Conservation (phyloP, 2,797 vertebrate species). For the Malacoraja senta region DNA sequence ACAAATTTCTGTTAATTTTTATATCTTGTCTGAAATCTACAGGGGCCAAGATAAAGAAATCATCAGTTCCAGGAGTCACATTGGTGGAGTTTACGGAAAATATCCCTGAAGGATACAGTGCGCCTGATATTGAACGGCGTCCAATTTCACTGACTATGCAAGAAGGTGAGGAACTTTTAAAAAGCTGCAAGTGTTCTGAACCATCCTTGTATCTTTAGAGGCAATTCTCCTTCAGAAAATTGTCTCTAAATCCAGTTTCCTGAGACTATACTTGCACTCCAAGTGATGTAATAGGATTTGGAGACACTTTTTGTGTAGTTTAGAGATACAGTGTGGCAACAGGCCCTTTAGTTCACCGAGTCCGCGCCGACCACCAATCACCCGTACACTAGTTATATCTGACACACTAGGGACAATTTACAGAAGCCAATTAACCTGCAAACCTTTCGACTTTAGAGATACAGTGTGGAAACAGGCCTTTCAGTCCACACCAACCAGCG, state of each 20-base stretch:
- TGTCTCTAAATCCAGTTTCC: no score
- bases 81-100: constrained; percentile 60
- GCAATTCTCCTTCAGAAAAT: background rate
- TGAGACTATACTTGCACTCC: background rate
- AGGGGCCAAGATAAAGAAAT: constrained; percentile 57
- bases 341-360: no score
- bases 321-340: no score
- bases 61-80: constrained; percentile 63
- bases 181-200: background rate
- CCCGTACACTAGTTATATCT: no score
- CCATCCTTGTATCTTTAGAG: background rate
- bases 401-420: no score
- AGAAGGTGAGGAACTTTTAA: constrained; percentile 58
- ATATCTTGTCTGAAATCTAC: background rate
- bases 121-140: constrained; percentile 68
- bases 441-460: no score
- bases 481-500: no score
- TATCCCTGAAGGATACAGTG: constrained; percentile 66
- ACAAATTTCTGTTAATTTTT: background rate
- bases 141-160: constrained; percentile 59
- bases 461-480: no score
- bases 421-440: no score
- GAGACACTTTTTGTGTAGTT: background rate
- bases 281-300: background rate
- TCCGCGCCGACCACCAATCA: no score